Evolutionary conservation across 2,888 invertebrate species (phyloP).

Genomic region (Diogma glabrata): DNA sequence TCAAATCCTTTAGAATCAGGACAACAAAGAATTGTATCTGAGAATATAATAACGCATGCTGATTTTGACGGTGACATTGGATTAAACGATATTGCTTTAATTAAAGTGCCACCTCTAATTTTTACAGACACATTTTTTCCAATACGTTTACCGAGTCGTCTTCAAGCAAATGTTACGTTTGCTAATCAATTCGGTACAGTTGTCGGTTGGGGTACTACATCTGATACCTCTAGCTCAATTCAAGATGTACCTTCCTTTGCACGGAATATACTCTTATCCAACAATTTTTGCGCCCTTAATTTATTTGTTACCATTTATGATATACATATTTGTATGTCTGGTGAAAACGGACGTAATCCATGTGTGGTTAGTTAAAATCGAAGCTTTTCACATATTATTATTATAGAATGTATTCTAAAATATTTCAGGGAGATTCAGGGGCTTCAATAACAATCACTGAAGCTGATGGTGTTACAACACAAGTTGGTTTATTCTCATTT

Average conservation of each 20-base stretch:
- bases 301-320: not conserved
- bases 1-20: constrained; percentile 3
- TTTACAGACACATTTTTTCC: not conserved
- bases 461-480: constrained; percentile 4
- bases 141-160: constrained; percentile 3
- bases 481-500: constrained; percentile 7
- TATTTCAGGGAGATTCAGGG: constrained; percentile 32
- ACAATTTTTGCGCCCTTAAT: not conserved
- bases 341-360: constrained; percentile 23
- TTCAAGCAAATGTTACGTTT: not conserved
- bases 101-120: not conserved
- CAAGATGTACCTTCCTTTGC: not conserved
- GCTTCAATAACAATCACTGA: constrained; percentile 22
- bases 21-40: not conserved
- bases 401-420: too few relatives aligned
- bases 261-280: not conserved
- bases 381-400: too few relatives aligned
- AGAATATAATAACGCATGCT: constrained; percentile 1
- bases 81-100: not conserved
- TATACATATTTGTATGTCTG: constrained; percentile 27
- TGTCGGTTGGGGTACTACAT: constrained; percentile 4
- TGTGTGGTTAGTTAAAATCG: too few relatives aligned
- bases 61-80: not conserved
- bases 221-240: not conserved
- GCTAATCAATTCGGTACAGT: constrained; percentile 3